phyloP scores from a whole-genome alignment of 2,797 vertebrate genomes.

The Mus caroli region DNA sequence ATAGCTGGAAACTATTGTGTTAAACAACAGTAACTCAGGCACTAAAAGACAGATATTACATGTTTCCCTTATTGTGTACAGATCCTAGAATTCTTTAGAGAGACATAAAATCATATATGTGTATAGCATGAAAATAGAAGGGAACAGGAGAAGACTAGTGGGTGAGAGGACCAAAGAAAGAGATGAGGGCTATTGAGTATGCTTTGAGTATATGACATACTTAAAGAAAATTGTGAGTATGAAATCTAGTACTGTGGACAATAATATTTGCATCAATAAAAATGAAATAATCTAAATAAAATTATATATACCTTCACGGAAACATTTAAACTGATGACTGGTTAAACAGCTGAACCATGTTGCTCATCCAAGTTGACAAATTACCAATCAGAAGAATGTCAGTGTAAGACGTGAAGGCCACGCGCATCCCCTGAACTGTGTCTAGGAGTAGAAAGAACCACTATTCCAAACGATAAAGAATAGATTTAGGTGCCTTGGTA shows the following conservation, averaged over 20 bases:
- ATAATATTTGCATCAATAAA: background rate
- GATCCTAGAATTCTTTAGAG: background rate
- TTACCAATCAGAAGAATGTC: background rate
- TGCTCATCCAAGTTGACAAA: background rate
- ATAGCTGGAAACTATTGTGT: background rate
- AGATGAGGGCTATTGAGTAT: background rate
- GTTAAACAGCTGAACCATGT: background rate
- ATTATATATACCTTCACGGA: background rate
- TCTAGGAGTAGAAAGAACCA: background rate
- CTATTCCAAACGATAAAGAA: background rate
- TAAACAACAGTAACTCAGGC: background rate
- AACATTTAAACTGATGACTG: background rate
- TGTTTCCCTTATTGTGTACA: background rate
- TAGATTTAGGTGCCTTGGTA: background rate
- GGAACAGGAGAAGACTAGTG: background rate
- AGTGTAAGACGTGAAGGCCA: background rate
- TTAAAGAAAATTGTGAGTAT: background rate
- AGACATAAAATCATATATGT: background rate
- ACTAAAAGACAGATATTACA: background rate
- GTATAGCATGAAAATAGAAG: background rate
- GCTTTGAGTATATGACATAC: background rate
- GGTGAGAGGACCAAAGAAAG: background rate
- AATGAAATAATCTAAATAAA: background rate
- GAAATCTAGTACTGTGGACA: background rate
- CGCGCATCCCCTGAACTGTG: background rate